Conservation (phyloP, 1,140 invertebrate genomes). For the Euura saliciscinereae region DNA sequence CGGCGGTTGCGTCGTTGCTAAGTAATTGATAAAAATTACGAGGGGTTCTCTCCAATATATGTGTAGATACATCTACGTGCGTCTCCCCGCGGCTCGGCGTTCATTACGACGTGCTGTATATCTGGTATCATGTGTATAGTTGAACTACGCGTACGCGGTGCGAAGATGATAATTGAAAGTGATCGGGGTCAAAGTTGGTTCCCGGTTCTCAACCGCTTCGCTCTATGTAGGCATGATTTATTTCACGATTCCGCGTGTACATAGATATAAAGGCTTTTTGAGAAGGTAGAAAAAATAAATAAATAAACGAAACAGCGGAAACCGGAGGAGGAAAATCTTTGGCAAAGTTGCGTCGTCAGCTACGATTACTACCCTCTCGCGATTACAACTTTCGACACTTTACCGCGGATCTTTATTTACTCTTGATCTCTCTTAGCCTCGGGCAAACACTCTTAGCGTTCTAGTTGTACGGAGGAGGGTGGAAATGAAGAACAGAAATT, state of each 20-base stretch:
- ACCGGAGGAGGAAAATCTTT: too few species aligned
- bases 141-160: not conserved
- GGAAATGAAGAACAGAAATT: too few species aligned
- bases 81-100: not conserved
- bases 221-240: not conserved
- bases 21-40: not conserved
- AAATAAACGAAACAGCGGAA: too few species aligned
- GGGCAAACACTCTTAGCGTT: not conserved
- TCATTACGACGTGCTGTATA: not conserved
- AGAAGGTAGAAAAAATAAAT: too few species aligned
- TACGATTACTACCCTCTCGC: not conserved
- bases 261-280: too few species aligned
- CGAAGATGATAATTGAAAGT: conserved; percentile 3
- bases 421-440: not conserved
- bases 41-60: not conserved
- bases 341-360: too few species aligned
- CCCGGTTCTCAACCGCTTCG: not conserved
- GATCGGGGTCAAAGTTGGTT: not conserved
- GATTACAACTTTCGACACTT: not conserved
- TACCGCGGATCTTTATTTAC: not conserved
- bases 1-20: not conserved
- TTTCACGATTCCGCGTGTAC: too few species aligned
- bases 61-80: not conserved
- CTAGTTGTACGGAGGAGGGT: not conserved
- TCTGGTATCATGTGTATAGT: not conserved